Conservation (phyloP, 2,888 invertebrate genomes). For the Rhopalosiphum nymphaeae region DNA sequence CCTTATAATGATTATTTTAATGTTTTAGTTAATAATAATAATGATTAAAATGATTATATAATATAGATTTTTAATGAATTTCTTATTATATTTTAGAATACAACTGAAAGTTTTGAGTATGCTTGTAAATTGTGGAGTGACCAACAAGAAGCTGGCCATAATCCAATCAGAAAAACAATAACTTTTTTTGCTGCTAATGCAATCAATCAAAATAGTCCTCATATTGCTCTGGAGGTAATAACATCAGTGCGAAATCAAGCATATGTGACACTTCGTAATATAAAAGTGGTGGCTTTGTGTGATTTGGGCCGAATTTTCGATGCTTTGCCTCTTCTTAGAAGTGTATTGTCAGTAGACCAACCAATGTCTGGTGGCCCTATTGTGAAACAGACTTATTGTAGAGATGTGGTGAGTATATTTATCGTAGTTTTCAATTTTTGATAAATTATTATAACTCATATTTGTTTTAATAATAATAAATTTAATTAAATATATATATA, state of each 20-base stretch:
- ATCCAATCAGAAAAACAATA: conserved; percentile 76
- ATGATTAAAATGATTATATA: neutral
- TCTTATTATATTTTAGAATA: conserved; percentile 75
- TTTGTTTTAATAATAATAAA: neutral
- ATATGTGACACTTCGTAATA: conserved; percentile 74
- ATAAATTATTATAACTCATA: neutral
- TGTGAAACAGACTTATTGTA: conserved; percentile 75
- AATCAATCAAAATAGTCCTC: conserved; percentile 78
- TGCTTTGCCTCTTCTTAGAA: conserved; percentile 75
- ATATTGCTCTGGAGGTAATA: conserved; percentile 78
- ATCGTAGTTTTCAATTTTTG: neutral
- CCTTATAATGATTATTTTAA: neutral
- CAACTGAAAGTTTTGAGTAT: conserved; percentile 77
- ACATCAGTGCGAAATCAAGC: conserved; percentile 73
- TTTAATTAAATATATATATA: neutral
- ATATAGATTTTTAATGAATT: neutral
- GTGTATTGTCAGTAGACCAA: conserved; percentile 74
- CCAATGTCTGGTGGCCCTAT: conserved; percentile 69
- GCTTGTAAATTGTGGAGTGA: conserved; percentile 77
- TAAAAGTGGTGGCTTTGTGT: conserved; percentile 74
- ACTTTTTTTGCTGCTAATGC: conserved; percentile 79
- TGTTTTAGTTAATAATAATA: neutral
- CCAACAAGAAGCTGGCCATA: conserved; percentile 73
- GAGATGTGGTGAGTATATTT: conserved; percentile 74
- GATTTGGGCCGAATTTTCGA: conserved; percentile 78